Conservation (phyloP, 2,797 vertebrate species). For the Sciurus carolinensis region DNA sequence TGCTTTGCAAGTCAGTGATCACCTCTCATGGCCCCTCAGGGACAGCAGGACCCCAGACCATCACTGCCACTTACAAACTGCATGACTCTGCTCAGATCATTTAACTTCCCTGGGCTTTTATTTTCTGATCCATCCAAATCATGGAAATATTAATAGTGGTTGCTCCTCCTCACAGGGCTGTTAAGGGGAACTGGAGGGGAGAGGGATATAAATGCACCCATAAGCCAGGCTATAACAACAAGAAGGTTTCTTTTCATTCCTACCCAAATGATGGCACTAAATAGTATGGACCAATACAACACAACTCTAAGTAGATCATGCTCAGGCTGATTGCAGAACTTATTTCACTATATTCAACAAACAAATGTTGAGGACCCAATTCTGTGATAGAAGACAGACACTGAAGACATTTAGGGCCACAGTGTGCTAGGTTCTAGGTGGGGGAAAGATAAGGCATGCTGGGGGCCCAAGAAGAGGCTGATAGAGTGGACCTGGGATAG, state of each 20-base stretch:
- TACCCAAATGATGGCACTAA: not conserved
- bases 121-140: not conserved
- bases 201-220: not conserved
- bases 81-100: not conserved
- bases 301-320: not conserved
- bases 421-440: not conserved
- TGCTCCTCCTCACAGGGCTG: not conserved
- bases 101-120: not conserved
- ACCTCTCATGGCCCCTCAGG: not conserved
- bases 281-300: not conserved
- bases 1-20: not conserved
- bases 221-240: not conserved
- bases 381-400: not conserved
- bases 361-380: not conserved
- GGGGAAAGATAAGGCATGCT: not conserved
- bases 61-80: not conserved
- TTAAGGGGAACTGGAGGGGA: not conserved
- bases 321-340: not conserved
- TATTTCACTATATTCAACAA: not conserved
- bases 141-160: not conserved
- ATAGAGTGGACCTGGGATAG: not conserved
- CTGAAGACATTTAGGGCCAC: not conserved
- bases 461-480: not conserved
- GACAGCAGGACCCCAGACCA: not conserved
- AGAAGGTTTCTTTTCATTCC: not conserved